Evolutionary conservation across 2,113 vertebrate species (phyloP).

Genomic region (Caranx ignobilis): DNA sequence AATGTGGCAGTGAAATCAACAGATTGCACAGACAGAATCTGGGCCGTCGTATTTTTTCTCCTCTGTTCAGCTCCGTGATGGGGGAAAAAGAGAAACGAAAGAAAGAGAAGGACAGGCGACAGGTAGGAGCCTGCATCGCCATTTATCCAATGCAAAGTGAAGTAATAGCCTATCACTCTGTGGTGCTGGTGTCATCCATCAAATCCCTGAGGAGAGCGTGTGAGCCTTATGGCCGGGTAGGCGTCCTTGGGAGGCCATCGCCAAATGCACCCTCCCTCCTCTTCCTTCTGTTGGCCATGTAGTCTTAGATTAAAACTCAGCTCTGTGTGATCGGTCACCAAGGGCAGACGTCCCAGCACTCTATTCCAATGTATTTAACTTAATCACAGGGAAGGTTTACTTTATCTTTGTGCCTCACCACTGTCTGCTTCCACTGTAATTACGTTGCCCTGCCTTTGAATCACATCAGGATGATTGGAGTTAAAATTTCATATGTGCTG

Average conservation of each 20-base stretch:
- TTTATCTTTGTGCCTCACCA: conserved; percentile 33
- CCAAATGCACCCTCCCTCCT: conserved; percentile 34
- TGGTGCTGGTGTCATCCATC: conserved; percentile 80
- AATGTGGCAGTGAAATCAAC: conserved; percentile 50
- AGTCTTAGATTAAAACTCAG: conserved; percentile 75
- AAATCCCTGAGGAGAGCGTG: conserved; percentile 74
- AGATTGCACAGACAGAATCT: conserved; percentile 48
- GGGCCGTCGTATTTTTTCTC: conserved; percentile 5
- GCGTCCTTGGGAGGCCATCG: conserved; percentile 78
- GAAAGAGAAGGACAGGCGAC: conserved; percentile 66
- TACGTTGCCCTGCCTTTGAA: conserved; percentile 24
- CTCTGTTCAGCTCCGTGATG: conserved; percentile 29
- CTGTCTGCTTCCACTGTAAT: conserved; percentile 31
- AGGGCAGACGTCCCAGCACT: conserved; percentile 52
- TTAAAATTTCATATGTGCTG: not conserved
- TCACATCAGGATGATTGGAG: not conserved
- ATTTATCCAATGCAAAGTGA: conserved; percentile 87
- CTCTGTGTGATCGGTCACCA: conserved; percentile 60
- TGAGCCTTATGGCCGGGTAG: conserved; percentile 55
- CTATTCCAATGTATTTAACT: conserved; percentile 54
- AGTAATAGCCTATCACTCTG: conserved; percentile 87
- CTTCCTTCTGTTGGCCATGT: conserved; percentile 10
- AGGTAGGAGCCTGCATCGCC: conserved; percentile 70
- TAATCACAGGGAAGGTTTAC: conserved; percentile 51
- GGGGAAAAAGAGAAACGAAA: conserved; percentile 19